Base-by-base conservation (phyloP, 2,113 vertebrate species). In the Antigone vipio region DNA sequence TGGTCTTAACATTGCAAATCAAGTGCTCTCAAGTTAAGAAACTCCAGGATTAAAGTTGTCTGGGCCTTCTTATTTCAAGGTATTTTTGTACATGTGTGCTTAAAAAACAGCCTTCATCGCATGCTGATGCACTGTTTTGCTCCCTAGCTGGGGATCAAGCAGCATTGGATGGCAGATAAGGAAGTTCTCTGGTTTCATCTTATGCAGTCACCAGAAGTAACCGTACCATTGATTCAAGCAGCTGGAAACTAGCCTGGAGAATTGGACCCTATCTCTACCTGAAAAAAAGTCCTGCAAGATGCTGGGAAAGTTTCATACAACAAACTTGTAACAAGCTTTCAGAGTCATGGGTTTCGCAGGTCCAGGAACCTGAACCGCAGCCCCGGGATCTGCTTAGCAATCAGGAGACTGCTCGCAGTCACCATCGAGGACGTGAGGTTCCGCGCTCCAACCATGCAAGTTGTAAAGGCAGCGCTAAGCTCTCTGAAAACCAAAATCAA, bases 361-460 rank as follows among this genome's bases (percentile, higher is more conserved):
- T 47, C 50, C 56, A 9, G 2, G 26, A 81, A 42, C 20, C 9
- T 50, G 59, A 75, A 19, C 21, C 56, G 49, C 53, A 79, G 38
- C 32, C 15, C 55, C 44, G 20, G 14, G 19, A 78, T 38, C 15
- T 59, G 55, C 40, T 44, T 55, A 32, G 56, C 21, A 29, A 32
- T 23, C 2, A 1, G 30, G 27, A 19, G 5, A 59, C 50, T 19
- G 24, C 72, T 94, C 72, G 26, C 9, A 59, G 67, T 52, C 40
- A 42, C 40, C 26, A 38, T 4, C 0, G 0, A 83, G 56, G 89
- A 35, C 11, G 5, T 0, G 4, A 66, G 50, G 29, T 30, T 82
- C 32, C 73, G 35, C 1, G 0, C 6, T 66, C 50, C 76, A 71
- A 7, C 5, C 3, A 60, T 1, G 1, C 5, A 40, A 15, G 11